Evolutionary conservation across 2,113 vertebrate genomes (phyloP).

Genomic region (Heptranchias perlo): DNA sequence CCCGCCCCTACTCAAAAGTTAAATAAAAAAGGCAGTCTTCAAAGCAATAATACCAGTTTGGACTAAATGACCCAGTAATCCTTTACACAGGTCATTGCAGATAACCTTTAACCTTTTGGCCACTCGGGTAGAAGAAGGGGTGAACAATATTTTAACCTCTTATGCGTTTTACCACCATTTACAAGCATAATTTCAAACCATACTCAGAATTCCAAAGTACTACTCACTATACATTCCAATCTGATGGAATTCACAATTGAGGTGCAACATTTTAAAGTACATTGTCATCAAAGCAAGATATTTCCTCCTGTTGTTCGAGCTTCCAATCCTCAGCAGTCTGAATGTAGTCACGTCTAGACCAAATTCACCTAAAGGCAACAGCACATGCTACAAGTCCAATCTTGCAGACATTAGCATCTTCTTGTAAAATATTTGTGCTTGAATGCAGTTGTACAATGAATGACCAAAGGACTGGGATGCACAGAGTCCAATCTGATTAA

Average conservation of each 20-base stretch:
- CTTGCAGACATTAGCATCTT: neutral
- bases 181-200: neutral
- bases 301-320: neutral
- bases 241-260: neutral
- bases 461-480: neutral
- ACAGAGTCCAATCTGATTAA: neutral
- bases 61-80: neutral
- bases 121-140: neutral
- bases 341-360: neutral
- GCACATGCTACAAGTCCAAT: neutral
- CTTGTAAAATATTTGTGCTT: neutral
- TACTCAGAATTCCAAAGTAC: neutral
- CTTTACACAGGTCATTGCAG: neutral
- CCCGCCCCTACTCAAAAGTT: neutral
- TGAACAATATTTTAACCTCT: neutral
- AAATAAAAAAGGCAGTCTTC: neutral
- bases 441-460: neutral
- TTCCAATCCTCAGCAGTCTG: neutral
- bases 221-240: neutral
- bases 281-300: neutral
- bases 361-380: no score
- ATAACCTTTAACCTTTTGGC: neutral
- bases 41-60: neutral
- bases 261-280: neutral
- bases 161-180: neutral